Conservation (phyloP, 2,888 invertebrate genomes). For the Dasysyrphus albostriatus region DNA sequence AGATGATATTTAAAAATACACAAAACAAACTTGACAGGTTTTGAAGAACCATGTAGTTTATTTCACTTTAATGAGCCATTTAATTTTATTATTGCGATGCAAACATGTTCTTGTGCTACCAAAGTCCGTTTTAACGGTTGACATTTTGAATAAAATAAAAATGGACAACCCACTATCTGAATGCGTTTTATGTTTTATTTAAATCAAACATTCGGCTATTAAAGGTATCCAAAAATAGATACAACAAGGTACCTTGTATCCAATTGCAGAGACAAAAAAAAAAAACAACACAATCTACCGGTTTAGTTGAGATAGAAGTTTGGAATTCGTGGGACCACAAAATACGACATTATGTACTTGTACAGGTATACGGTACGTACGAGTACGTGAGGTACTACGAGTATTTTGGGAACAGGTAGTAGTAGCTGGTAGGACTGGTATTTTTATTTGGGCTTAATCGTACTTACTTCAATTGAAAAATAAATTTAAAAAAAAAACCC, state of each 20-base stretch:
- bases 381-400: conserved; percentile 32
- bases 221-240: conserved; percentile 60
- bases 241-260: conserved; percentile 59
- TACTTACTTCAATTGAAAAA: conserved; percentile 23
- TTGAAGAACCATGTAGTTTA: not conserved
- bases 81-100: not conserved
- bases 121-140: conserved; percentile 42
- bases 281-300: conserved; percentile 46
- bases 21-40: conserved; percentile 3
- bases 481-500: not conserved
- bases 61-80: conserved; percentile 14
- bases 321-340: conserved; percentile 39
- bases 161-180: conserved; percentile 19
- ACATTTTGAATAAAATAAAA: conserved; percentile 41
- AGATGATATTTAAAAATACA: not conserved
- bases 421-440: conserved; percentile 1
- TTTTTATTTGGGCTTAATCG: conserved; percentile 17
- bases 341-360: not conserved
- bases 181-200: conserved; percentile 21
- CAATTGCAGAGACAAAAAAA: conserved; percentile 47
- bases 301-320: conserved; percentile 46
- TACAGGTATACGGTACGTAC: conserved; percentile 17
- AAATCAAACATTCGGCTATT: conserved; percentile 39
- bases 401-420: conserved; percentile 24
- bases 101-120: conserved; percentile 24